A percentile compares a stretch with the other conserved stretches of the same genome.
Evolutionary conservation across 2,888 invertebrate genomes (phyloP).

Genomic region (Crematogaster levior): DNA sequence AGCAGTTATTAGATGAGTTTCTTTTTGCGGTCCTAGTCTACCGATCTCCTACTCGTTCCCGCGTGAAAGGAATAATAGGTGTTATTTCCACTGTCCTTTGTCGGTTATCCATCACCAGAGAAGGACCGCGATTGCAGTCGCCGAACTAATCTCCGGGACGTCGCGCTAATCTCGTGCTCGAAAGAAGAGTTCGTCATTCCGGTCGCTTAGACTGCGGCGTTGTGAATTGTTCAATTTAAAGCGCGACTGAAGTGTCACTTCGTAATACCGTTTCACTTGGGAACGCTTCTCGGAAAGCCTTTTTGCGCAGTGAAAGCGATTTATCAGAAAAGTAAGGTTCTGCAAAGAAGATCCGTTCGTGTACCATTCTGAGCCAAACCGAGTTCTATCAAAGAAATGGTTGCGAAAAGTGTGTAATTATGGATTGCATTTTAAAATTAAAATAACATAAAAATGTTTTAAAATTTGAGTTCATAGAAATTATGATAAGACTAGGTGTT

Average conservation of each 20-base stretch:
- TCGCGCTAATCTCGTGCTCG: slow-evolving; percentile 32
- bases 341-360: not conserved
- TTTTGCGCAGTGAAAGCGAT: slow-evolving; percentile 16
- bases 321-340: slow-evolving; percentile 30
- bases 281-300: slow-evolving; percentile 19
- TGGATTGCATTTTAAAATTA: not conserved
- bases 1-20: slow-evolving; percentile 41
- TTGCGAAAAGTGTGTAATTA: not conserved
- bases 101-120: slow-evolving; percentile 22
- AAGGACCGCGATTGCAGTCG: slow-evolving; percentile 23
- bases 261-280: slow-evolving; percentile 27
- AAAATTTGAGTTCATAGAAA: not conserved
- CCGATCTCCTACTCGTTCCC: slow-evolving; percentile 63
- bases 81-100: slow-evolving; percentile 39
- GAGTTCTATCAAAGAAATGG: not conserved
- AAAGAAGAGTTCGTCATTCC: slow-evolving; percentile 35
- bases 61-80: slow-evolving; percentile 71
- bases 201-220: slow-evolving; percentile 2
- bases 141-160: slow-evolving; percentile 40
- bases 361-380: not conserved
- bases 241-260: slow-evolving; percentile 33
- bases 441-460: not conserved
- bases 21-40: slow-evolving; percentile 52
- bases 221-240: slow-evolving; percentile 44
- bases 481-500: no score